These are phyloP conservation scores for Xylota segnis DNA, from an alignment of 2,888 invertebrate genomes.

Conservation along the genomic window DNA sequence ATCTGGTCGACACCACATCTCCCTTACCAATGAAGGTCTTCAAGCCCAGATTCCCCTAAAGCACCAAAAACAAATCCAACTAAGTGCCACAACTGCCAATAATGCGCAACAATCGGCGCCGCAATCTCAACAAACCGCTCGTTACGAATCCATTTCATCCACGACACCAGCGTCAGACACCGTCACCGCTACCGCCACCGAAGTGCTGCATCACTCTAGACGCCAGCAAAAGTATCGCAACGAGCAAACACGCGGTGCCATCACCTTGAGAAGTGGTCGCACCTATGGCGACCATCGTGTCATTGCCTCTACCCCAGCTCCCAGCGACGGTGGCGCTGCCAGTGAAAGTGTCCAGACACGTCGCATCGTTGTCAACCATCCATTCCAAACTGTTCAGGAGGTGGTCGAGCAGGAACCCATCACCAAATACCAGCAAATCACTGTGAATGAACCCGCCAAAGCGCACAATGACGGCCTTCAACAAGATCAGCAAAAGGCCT, in stretches of 20 bases:
- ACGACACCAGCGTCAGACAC: constrained; percentile 43
- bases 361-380: constrained; percentile 87
- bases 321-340: constrained; percentile 85
- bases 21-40: constrained; percentile 22
- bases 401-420: constrained; percentile 87
- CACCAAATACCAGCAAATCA: constrained; percentile 86
- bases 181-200: not conserved
- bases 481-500: constrained; percentile 63
- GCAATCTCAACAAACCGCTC: constrained; percentile 45
- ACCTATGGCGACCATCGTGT: constrained; percentile 82
- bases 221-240: constrained; percentile 65
- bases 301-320: constrained; percentile 86
- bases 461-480: constrained; percentile 42
- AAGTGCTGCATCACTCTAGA: not conserved
- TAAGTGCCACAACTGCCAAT: constrained; percentile 9
- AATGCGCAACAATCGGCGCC: constrained; percentile 41
- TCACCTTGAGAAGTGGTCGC: constrained; percentile 73
- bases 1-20: constrained; percentile 4
- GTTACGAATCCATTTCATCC: constrained; percentile 43
- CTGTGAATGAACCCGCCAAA: constrained; percentile 86
- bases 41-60: constrained; percentile 30
- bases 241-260: constrained; percentile 53
- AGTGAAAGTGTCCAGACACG: constrained; percentile 87
- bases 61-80: constrained; percentile 46
- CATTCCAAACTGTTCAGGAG: constrained; percentile 87